A percentile compares a stretch with the other conserved stretches of the same genome.
Evolutionary conservation across 2,888 invertebrate species (phyloP).

Genomic region (Aethes cnicana): DNA sequence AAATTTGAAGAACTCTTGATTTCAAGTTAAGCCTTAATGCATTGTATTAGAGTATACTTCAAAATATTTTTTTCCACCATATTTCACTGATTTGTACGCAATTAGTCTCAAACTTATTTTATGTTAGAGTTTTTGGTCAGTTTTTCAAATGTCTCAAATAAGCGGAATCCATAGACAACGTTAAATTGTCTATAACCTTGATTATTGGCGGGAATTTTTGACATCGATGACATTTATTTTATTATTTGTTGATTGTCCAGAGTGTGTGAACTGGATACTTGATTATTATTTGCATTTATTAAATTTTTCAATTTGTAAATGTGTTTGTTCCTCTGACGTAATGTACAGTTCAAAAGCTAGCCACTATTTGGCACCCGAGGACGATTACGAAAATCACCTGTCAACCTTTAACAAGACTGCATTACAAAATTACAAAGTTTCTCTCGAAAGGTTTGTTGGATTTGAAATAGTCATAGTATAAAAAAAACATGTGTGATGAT

Average conservation of each 20-base stretch:
- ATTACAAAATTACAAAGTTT: conserved; percentile 48
- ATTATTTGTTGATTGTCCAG: background rate
- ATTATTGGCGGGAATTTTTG: conserved; percentile 1
- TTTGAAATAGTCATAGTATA: too few relatives aligned
- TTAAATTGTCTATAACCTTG: background rate
- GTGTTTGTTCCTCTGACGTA: background rate
- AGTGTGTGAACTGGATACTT: too few relatives aligned
- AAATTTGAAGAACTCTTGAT: background rate
- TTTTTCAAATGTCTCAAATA: background rate
- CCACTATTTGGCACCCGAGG: conserved; percentile 40
- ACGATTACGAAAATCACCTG: conserved; percentile 39
- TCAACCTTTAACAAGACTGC: conserved; percentile 41
- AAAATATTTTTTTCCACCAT: too few relatives aligned
- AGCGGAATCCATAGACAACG: background rate
- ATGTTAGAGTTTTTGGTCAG: too few relatives aligned
- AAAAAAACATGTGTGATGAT: too few relatives aligned
- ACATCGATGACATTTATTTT: background rate
- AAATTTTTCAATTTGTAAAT: background rate
- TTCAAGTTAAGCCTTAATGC: background rate
- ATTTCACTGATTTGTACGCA: too few relatives aligned
- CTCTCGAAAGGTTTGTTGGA: conserved; percentile 44
- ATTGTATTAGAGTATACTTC: too few relatives aligned
- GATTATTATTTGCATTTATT: too few relatives aligned
- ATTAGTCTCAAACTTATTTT: too few relatives aligned
- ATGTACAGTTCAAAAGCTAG: conserved; percentile 31